Evolutionary conservation across 2,888 invertebrate genomes (phyloP).

Genomic region (Tyria jacobaeae): DNA sequence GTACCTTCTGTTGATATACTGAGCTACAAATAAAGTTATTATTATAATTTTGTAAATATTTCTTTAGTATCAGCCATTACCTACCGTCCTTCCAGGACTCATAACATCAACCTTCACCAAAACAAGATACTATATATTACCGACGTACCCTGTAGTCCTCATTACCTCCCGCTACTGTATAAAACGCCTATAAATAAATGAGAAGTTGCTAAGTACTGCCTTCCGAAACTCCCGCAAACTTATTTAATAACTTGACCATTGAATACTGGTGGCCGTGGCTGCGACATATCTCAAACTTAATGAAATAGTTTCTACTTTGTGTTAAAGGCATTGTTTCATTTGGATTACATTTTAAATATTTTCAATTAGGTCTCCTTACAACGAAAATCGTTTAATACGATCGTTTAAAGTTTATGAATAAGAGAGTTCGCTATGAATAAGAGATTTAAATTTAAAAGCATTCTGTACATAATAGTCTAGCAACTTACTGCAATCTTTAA

Average conservation of each 20-base stretch:
- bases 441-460: no score
- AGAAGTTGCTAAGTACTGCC: constrained; percentile 58
- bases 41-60: background rate
- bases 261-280: constrained; percentile 47
- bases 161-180: constrained; percentile 61
- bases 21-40: no score
- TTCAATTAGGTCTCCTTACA: no score
- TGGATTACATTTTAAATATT: background rate
- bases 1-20: no score
- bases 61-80: background rate
- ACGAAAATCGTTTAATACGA: no score
- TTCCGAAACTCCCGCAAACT: constrained; percentile 56
- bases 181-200: constrained; percentile 72
- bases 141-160: constrained; percentile 37
- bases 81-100: background rate
- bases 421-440: no score
- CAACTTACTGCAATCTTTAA: no score
- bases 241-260: constrained; percentile 68
- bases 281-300: constrained; percentile 48
- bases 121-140: constrained; percentile 11
- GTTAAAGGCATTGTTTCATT: background rate
- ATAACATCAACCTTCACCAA: constrained; percentile 14
- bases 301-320: constrained; percentile 44
- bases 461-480: no score
- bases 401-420: no score